Evolutionary conservation across 1,140 invertebrate genomes (phyloP), one percentile per base, ranked within the genome.

Genomic region (Diorhabda sublineata): DNA sequence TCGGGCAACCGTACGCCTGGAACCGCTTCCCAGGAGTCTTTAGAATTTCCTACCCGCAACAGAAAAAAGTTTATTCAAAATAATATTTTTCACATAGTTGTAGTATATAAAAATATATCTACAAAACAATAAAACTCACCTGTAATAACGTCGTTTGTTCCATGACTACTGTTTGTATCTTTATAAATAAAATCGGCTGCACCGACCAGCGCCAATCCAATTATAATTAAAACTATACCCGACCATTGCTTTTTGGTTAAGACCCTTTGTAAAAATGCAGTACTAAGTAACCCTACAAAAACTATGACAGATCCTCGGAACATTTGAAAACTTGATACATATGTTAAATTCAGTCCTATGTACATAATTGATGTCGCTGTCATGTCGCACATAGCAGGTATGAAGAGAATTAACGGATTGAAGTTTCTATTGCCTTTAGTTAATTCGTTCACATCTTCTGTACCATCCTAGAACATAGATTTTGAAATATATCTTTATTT

Each of bases 281-380:
- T 90, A 42, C 96, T 97, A 0, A 98, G 83, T 6, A 97, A 79
- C 3, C 92, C 95, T 58, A 96, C 96, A 82, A 98, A 99, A 5
- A 98, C 86, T 69, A 98, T 97, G 0, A 97, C 91, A 70, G 96
- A 89, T 67, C 76, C 75, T 85, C 96, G 84, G 72, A 98, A 89
- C 96, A 98, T 98, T 85, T 98, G 96, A 80, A 97, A 98, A 78
- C 94, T 97, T 66, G 94, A 96, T 2, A 93, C 92, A 80, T 92
- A 96, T 1, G 97, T 98, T 73, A 98, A 82, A 76, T 89, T 97
- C 11, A 98, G 83, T 5, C 94, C 96, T 61, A 98, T 87, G 71
- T 97, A 96, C 91, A 96, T 94, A 7, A 92, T 85, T 1, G 93
- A 92, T 7, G 94, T 95, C 6, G 87, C 92, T 67, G 87, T 81